Evolutionary conservation across 2,113 vertebrate genomes (phyloP).

Genomic region (Mohoua ochrocephala): DNA sequence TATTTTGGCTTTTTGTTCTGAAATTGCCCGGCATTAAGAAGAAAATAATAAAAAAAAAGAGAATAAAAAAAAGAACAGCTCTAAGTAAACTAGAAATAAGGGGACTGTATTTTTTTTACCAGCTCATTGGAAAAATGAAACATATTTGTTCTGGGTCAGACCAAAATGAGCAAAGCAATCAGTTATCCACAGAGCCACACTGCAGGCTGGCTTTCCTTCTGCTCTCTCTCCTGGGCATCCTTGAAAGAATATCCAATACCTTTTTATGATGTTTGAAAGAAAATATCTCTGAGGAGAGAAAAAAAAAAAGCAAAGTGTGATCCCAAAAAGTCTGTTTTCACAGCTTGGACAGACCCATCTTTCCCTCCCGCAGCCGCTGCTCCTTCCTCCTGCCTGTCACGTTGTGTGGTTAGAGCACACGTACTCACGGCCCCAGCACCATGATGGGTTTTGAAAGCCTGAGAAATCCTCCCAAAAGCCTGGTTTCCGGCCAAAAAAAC

Average conservation of each 20-base stretch:
- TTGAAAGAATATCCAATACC: conserved; percentile 37
- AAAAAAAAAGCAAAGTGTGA: not conserved
- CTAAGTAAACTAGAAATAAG: conserved; percentile 51
- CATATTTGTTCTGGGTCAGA: conserved; percentile 59
- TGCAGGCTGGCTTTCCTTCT: conserved; percentile 20
- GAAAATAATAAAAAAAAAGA: not conserved
- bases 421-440: not conserved
- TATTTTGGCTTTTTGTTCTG: conserved; percentile 45
- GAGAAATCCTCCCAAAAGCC: conserved; percentile 51
- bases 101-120: conserved; percentile 41
- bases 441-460: conserved; percentile 37
- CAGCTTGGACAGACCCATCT: not conserved
- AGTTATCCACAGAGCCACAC: conserved; percentile 21
- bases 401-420: not conserved
- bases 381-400: not conserved
- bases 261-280: conserved; percentile 39
- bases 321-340: not conserved
- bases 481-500: conserved; percentile 47
- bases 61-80: not conserved
- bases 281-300: not conserved
- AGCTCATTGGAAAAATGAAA: conserved; percentile 63
- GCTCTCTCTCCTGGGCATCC: conserved; percentile 16
- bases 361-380: not conserved
- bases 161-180: conserved; percentile 57
- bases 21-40: conserved; percentile 35